Base-by-base conservation (phyloP, 2,888 invertebrate genomes). In the Hirudinaria manillensis region DNA sequence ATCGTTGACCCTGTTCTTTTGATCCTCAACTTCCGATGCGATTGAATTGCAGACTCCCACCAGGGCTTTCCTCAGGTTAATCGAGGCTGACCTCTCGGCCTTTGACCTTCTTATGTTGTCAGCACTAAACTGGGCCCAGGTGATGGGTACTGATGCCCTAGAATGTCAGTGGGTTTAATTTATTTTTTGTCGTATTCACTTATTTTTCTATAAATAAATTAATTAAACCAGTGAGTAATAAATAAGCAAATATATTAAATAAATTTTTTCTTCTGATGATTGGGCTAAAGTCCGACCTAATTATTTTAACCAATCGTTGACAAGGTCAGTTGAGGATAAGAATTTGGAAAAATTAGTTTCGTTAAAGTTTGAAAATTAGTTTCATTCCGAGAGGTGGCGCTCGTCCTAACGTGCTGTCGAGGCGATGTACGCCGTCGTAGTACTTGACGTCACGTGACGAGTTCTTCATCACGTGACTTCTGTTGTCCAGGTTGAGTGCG, bases 51-150 rank as follows among this genome's bases (percentile, higher is more conserved):
- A 80, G 21, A 83, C 80, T 56, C 81, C 81, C 73, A 83, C 84
- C 34, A 80, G 79, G 71, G 66, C 74, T 53, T 76, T 77, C n/a
- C 85, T 80, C 79, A 83, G 81, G 76, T 83, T 82, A 74, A 82
- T 83, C 75, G 85, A 84, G 71, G 83, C 84, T 45, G 83, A 82
- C 13, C 85, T 80, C 80, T 86, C 85, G 55, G 83, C 82, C 81
- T 84, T 85, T 34, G 85, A 85, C 45, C 85, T 80, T 80, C 84
- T 83, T 79, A 86, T 83, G 81, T 85, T 85, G 80, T 84, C 82
- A 79, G 85, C 84, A 79, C 83, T 84, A 80, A 83, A 85, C 78
- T 83, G 82, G 38, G 84, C 83, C 86, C 86, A 86, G 13, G 83
- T 81, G 78, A 85, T 84, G 6, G 86, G 86, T 55, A 84, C 83